Evolutionary conservation across 1,140 invertebrate species (phyloP), one percentile per base, ranked within the genome.

Genomic region (Ooceraea biroi): DNA sequence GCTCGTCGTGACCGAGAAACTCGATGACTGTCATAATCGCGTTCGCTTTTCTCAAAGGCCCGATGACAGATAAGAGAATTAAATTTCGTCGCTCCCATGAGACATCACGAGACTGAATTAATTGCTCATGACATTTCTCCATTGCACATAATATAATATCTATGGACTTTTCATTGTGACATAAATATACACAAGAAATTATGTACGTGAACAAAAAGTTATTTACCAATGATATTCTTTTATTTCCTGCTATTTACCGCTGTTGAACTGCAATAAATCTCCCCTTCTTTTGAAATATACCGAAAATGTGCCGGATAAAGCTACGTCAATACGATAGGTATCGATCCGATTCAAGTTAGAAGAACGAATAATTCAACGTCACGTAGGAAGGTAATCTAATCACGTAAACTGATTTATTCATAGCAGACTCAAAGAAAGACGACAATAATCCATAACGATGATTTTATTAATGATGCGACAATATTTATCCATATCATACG

Each of bases 1-100:
- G 27, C 10, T 22, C 74, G 55, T 82, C 60, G 48, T 69, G 73
- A 80, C 69, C 77, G 86, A 87, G 77, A 84, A 84, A 87, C 77
- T 88, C 85, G 86, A 88, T 68, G 86, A 88, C 80, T 83, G 68
- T 68, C 48, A 68, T 85, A 84, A 88, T 87, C 85, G 55, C 52
- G 44, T 74, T 69, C 63, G 22, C 58, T 82, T 82, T 74, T 74
- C 78, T 82, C 44, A n/a, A 22, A 78, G 50, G 63, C 17, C 36
- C 50, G 48, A 78, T 78, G 76, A 68, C 76, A 68, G 76, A 71
- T 80, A 80, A 57, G 36, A 17, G 50, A 80, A 71, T 80, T 71
- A 25, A 71, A 80, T 80, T 27, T 30, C 52, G 36, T 46, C 36
- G 36, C 76, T 58, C 36, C 22, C 52, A 80, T 4, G 36, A 68